Evolutionary conservation across 2,888 invertebrate genomes (phyloP), one percentile per base, ranked within the genome.

Genomic region (Therioaphis trifolii): DNA sequence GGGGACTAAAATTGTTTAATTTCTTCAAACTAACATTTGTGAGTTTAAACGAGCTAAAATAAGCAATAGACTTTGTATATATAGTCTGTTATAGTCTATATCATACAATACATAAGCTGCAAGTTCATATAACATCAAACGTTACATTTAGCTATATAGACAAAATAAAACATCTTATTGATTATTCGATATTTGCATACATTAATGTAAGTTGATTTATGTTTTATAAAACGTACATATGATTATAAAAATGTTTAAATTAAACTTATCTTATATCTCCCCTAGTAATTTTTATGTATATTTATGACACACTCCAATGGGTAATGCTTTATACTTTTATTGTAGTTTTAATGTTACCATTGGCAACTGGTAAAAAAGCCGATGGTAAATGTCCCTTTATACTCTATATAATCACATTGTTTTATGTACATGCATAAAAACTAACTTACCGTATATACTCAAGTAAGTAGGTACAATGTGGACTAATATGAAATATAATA

Each of bases 201-300:
- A 14, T 77, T 15, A 63, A 49, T 66, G n/a, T 35, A 77, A 77
- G 49, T 77, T 35, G 27, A 63, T 49, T 21, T 35, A 35, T 7
- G 35, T 35, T 35, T 29, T 77, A 66, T 77, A 66, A 52, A 49
- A 76, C 29, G 76, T 21, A 49, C 14, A 61, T 77, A 77, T 12
- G 21, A 21, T 29, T 77, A n/a, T n/a, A 66, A 77, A 77, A 66
- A 77, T 29, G 66, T 66, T 66, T 66, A 77, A 66, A 77, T 77
- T 66, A 66, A n/a, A 77, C 63, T 77, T 77, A 77, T 77, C 77
- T 77, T 14, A 77, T 66, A 77, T 77, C 77, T 77, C 77, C 77
- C 77, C 77, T 35, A 77, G 49, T 66, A 29, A 66, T 77, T 77
- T 66, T 35, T 35, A 66, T 66, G 35, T 77, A 66, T 66, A 66